Percentiles rank a stretch among this genome's conserved stretches.
Evolutionary conservation across 1,140 invertebrate genomes (phyloP).

Genomic region (Wasmannia auropunctata): DNA sequence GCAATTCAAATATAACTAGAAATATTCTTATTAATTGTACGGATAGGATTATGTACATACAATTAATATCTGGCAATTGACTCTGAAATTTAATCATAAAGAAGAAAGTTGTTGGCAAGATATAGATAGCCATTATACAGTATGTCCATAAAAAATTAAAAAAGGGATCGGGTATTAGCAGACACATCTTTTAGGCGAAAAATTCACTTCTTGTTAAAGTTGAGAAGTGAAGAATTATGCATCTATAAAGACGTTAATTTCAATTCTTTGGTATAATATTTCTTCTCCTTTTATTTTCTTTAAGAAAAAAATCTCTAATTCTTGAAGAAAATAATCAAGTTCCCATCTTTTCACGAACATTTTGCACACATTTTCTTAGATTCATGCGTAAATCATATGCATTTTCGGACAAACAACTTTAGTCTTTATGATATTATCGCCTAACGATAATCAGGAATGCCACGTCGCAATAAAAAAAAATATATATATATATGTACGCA

Average conservation of each 20-base stretch:
- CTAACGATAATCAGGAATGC: constrained; percentile 30
- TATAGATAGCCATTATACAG: background rate
- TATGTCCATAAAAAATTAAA: constrained; percentile 22
- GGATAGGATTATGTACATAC: constrained; percentile 62
- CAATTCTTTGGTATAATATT: constrained; percentile 12
- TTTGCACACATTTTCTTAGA: constrained; percentile 5
- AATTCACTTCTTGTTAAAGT: background rate
- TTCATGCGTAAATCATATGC: background rate
- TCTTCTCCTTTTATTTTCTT: background rate
- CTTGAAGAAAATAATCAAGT: background rate
- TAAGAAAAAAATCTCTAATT: constrained; percentile 12
- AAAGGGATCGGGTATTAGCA: constrained; percentile 42
- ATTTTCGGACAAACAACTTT: constrained; percentile 59
- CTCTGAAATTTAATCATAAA: constrained; percentile 65
- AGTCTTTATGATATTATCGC: constrained; percentile 55
- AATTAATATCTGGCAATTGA: constrained; percentile 69
- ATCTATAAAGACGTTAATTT: constrained; percentile 17
- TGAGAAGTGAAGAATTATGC: constrained; percentile 18
- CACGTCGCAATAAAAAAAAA: constrained; percentile 53
- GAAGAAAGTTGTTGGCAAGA: constrained; percentile 51
- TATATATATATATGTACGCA: constrained; percentile 32
- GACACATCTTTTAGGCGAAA: background rate
- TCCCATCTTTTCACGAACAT: background rate
- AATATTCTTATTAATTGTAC: constrained; percentile 51
- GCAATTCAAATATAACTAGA: constrained; percentile 39